Percentiles rank a stretch among this genome's conserved stretches.
Evolutionary conservation across 92 coral and sea anemone species (phyloP).

Genomic region (Palythoa grandiflora): DNA sequence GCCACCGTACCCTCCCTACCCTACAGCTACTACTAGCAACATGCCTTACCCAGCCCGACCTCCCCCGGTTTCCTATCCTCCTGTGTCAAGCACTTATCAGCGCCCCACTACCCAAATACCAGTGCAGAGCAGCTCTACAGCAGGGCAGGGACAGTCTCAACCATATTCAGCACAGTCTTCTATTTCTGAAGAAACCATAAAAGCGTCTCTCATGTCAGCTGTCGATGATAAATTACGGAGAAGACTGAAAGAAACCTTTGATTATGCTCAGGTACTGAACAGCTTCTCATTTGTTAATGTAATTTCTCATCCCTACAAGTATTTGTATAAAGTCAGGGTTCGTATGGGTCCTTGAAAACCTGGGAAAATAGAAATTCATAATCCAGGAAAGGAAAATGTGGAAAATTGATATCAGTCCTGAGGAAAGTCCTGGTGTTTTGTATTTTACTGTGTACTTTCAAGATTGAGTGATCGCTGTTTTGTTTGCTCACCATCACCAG

Average conservation of each 20-base stretch:
- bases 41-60: constrained; percentile 49
- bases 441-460: no score
- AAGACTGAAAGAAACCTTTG: constrained; percentile 83
- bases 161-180: constrained; percentile 59
- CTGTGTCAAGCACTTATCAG: constrained; percentile 58
- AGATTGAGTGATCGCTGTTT: no score
- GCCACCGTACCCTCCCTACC: constrained; percentile 66
- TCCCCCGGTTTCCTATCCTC: constrained; percentile 54
- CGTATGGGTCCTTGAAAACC: no score
- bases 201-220: constrained; percentile 83
- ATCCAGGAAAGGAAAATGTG: no score
- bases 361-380: no score
- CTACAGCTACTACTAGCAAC: constrained; percentile 43
- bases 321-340: no score
- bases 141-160: constrained; percentile 31
- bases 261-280: constrained; percentile 88
- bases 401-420: no score
- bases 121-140: constrained; percentile 41
- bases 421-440: no score
- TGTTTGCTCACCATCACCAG: no score
- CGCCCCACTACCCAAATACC: constrained; percentile 24
- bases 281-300: no score
- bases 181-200: constrained; percentile 79
- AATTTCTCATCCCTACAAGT: no score
- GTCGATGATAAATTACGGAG: constrained; percentile 88